Conservation (phyloP, 2,797 vertebrate genomes). For the Karalla daura region DNA sequence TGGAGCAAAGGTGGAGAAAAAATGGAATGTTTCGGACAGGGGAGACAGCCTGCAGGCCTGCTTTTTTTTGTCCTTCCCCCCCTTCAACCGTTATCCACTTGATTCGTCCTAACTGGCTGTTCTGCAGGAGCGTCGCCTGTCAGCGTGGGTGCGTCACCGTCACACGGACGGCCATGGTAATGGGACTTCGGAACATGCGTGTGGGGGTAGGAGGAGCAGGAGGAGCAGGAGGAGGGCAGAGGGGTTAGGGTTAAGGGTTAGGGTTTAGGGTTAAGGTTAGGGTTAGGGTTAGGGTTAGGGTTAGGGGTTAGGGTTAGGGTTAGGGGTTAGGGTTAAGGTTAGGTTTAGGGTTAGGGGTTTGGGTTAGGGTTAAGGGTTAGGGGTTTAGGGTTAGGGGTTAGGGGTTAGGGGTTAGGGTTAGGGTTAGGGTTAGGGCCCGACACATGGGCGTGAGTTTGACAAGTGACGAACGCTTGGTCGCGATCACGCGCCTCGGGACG, state of each 20-base stretch:
- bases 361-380: no score
- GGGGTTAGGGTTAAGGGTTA: no score
- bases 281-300: no score
- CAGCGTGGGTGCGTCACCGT: not conserved
- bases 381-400: no score
- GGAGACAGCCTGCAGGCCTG: constrained; percentile 16
- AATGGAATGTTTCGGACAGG: constrained; percentile 11
- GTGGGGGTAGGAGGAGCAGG: constrained; percentile 28
- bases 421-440: no score
- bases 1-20: constrained; percentile 6
- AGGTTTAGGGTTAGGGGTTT: no score
- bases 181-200: constrained; percentile 54
- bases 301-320: no score
- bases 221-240: constrained; percentile 8
- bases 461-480: constrained; percentile 21
- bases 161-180: constrained; percentile 20
- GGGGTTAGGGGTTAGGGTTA: no score
- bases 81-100: not conserved
- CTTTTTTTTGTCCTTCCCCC: not conserved
- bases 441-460: constrained; percentile 34
- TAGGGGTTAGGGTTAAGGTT: no score
- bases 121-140: constrained; percentile 18
- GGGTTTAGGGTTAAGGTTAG: no score
- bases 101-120: constrained; percentile 13
- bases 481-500: not conserved